Evolutionary conservation across 2,888 invertebrate species (phyloP).

Genomic region (Pterostichus madidus): DNA sequence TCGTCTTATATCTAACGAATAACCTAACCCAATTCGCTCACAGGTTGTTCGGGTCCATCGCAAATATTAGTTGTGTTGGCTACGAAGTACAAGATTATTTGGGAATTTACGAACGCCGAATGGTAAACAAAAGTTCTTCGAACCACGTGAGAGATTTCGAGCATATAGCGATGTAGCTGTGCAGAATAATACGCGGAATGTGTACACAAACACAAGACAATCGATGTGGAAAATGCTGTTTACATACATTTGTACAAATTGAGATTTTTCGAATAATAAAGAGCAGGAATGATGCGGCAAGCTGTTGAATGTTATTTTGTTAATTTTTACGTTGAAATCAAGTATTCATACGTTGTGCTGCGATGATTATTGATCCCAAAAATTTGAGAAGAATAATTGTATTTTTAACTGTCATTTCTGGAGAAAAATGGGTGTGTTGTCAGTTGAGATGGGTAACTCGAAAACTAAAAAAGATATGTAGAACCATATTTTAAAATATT

Average conservation of each 20-base stretch:
- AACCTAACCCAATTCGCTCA: background rate
- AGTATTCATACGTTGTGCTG: no score
- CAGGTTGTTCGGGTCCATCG: conserved; percentile 16
- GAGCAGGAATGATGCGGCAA: background rate
- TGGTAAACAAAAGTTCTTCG: conserved; percentile 11
- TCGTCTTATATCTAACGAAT: no score
- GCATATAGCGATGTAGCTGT: background rate
- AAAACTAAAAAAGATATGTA: no score
- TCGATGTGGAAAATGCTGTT: conserved; percentile 45
- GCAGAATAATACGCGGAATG: background rate
- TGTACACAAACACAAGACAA: conserved; percentile 44
- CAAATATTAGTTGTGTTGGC: conserved; percentile 2
- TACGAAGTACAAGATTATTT: no score
- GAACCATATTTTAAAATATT: no score
- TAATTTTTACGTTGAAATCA: background rate
- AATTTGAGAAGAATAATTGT: no score
- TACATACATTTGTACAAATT: conserved; percentile 33
- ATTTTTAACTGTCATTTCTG: no score
- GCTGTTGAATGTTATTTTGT: background rate
- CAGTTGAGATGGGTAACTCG: no score
- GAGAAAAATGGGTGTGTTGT: no score
- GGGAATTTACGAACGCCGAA: conserved; percentile 8
- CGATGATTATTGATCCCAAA: no score
- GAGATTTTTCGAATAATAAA: conserved; percentile 39
- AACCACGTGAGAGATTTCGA: conserved; percentile 31